Conservation (phyloP, 1,140 invertebrate species). For the Lasioglossum baleicum region DNA sequence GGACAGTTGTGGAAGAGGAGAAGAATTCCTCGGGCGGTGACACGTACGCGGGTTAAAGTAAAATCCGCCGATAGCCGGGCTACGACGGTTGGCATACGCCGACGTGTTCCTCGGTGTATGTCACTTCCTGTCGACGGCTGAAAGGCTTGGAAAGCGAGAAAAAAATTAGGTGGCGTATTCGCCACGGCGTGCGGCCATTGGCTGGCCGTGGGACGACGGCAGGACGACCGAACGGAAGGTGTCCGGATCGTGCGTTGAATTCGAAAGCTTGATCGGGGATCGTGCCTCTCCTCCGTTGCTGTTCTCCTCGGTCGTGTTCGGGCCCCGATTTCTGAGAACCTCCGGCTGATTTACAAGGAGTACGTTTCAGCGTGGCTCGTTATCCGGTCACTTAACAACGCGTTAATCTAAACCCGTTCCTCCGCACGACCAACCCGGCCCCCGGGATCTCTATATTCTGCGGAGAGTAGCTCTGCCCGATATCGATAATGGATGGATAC, state of each 20-base stretch:
- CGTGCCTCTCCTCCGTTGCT: slow-evolving; percentile 21
- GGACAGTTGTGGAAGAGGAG: slow-evolving; percentile 12
- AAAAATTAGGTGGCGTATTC: slow-evolving; percentile 63
- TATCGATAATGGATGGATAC: neutral
- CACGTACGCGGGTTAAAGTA: slow-evolving; percentile 27
- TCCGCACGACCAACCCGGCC: neutral
- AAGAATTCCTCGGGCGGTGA: slow-evolving; percentile 25
- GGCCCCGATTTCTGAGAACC: slow-evolving; percentile 57
- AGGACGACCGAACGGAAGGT: slow-evolving; percentile 71
- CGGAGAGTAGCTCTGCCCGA: neutral
- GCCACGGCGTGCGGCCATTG: slow-evolving; percentile 40
- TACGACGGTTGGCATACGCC: slow-evolving; percentile 21
- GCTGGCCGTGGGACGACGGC: slow-evolving; percentile 27
- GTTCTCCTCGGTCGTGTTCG: slow-evolving; percentile 21
- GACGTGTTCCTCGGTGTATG: neutral
- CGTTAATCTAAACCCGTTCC: slow-evolving; percentile 37
- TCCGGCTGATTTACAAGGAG: slow-evolving; percentile 52
- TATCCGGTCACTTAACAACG: slow-evolving; percentile 45
- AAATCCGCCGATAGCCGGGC: slow-evolving; percentile 20
- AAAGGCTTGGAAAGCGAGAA: slow-evolving; percentile 64
- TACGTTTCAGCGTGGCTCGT: slow-evolving; percentile 36
- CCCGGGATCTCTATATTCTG: neutral
- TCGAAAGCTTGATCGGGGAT: slow-evolving; percentile 54
- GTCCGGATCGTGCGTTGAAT: slow-evolving; percentile 73
- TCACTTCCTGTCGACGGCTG: slow-evolving; percentile 68